Evolutionary conservation across 1,140 invertebrate species (phyloP).

Genomic region (Microplitis mediator): DNA sequence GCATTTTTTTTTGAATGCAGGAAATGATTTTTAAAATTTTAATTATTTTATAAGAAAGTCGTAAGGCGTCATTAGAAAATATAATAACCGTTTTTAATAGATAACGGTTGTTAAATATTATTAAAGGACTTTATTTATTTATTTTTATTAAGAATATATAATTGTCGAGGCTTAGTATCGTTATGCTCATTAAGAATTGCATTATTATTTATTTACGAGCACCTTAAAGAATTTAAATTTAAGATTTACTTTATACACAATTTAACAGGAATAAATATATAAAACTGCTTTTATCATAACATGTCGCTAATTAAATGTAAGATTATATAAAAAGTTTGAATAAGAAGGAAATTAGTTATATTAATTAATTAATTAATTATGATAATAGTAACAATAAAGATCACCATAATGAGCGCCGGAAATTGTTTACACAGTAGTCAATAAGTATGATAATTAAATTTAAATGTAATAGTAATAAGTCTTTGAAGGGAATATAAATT

Average conservation of each 20-base stretch:
- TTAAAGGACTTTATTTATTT: constrained; percentile 5
- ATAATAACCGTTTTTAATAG: constrained; percentile 18
- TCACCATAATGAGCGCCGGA: constrained; percentile 13
- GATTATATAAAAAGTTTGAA: constrained; percentile 1
- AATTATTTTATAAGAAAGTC: constrained; percentile 13
- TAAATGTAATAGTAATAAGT: constrained; percentile 26
- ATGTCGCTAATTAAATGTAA: constrained; percentile 31
- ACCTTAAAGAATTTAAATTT: constrained; percentile 16
- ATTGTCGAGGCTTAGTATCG: background rate
- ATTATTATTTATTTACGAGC: constrained; percentile 15
- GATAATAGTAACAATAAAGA: constrained; percentile 26
- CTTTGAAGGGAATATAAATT: constrained; percentile 29
- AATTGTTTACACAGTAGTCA: background rate
- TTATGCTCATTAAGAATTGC: background rate
- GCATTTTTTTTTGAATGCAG: too few species aligned
- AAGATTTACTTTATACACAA: constrained; percentile 36
- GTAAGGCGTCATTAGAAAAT: constrained; percentile 35
- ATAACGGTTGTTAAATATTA: constrained; percentile 9
- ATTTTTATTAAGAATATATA: constrained; percentile 25
- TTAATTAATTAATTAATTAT: background rate
- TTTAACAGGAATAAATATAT: constrained; percentile 43
- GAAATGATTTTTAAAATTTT: background rate
- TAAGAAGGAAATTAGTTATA: constrained; percentile 7
- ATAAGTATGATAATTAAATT: constrained; percentile 5
- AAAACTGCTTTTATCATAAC: constrained; percentile 36